phyloP scores from a whole-genome alignment of 1,140 invertebrate genomes.

The Oncopeltus fasciatus region DNA sequence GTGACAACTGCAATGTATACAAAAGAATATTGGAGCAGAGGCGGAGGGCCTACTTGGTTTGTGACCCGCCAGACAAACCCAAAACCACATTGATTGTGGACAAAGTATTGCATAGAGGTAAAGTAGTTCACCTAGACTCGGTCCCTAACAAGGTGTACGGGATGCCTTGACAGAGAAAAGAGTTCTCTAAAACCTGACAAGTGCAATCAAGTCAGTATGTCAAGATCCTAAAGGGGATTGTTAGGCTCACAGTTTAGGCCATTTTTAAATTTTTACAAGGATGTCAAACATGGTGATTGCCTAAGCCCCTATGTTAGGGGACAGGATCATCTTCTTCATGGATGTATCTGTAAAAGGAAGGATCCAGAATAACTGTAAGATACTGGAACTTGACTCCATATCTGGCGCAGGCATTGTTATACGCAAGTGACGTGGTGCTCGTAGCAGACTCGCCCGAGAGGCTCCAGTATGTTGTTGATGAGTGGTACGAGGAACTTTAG shows the following conservation, averaged over 20 bases:
- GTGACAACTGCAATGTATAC: not conserved
- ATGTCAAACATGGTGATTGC: not conserved
- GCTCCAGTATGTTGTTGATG: not conserved
- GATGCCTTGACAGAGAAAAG: not conserved
- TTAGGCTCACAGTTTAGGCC: not conserved
- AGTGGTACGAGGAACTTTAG: not conserved
- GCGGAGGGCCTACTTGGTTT: not conserved
- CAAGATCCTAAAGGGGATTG: not conserved
- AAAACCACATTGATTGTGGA: not conserved
- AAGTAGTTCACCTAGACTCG: not conserved
- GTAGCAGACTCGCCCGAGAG: not conserved
- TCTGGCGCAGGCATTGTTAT: not conserved
- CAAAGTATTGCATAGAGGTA: not conserved
- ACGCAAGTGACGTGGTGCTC: not conserved
- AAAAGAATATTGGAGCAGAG: not conserved
- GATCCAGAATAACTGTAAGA: not conserved
- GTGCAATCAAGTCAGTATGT: not conserved
- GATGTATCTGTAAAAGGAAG: not conserved
- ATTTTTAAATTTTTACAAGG: not conserved
- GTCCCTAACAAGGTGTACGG: not conserved
- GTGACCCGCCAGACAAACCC: not conserved
- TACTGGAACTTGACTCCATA: not conserved
- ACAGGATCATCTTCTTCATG: not conserved
- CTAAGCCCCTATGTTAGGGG: not conserved
- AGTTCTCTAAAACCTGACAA: not conserved